A percentile compares a stretch with the other conserved stretches of the same genome.
phyloP scores from a whole-genome alignment of 2,797 vertebrate species.

The Mastacembelus armatus region DNA sequence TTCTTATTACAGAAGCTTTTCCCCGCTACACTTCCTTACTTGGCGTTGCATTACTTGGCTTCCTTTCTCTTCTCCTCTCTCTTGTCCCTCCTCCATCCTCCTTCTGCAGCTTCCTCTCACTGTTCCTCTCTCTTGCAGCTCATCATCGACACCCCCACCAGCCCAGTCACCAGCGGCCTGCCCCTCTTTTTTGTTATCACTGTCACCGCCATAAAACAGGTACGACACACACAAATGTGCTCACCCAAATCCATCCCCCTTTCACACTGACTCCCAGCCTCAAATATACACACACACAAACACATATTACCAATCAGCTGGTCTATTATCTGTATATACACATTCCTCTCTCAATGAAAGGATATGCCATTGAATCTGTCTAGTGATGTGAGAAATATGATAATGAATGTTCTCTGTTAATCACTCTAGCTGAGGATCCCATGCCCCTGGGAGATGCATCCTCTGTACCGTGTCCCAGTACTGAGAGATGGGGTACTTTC shows the following conservation, averaged over 20 bases:
- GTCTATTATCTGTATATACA: conserved; percentile 68
- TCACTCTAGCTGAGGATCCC: conserved; percentile 65
- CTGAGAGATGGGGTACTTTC: conserved; percentile 63
- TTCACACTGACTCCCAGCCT: conserved; percentile 11
- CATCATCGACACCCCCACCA: conserved; percentile 98
- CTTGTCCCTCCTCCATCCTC: background rate
- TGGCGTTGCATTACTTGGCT: conserved; percentile 45
- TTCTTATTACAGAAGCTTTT: conserved; percentile 26
- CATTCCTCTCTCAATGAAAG: conserved; percentile 73
- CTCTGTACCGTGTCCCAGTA: conserved; percentile 35
- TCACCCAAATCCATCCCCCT: background rate
- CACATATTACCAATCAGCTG: conserved; percentile 25
- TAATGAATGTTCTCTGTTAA: conserved; percentile 84
- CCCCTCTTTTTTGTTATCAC: conserved; percentile 98
- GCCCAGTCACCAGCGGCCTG: conserved; percentile 96
- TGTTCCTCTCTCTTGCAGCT: conserved; percentile 82
- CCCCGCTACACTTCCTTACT: conserved; percentile 46
- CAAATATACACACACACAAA: conserved; percentile 9
- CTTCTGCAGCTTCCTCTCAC: conserved; percentile 5
- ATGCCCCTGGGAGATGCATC: conserved; percentile 64
- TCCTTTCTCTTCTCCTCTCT: conserved; percentile 27
- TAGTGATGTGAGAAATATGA: conserved; percentile 84
- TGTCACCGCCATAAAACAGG: conserved; percentile 98
- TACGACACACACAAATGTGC: conserved; percentile 68
- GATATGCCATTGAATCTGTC: conserved; percentile 79